Conservation (phyloP, 2,113 vertebrate genomes). For the Octodon degus region DNA sequence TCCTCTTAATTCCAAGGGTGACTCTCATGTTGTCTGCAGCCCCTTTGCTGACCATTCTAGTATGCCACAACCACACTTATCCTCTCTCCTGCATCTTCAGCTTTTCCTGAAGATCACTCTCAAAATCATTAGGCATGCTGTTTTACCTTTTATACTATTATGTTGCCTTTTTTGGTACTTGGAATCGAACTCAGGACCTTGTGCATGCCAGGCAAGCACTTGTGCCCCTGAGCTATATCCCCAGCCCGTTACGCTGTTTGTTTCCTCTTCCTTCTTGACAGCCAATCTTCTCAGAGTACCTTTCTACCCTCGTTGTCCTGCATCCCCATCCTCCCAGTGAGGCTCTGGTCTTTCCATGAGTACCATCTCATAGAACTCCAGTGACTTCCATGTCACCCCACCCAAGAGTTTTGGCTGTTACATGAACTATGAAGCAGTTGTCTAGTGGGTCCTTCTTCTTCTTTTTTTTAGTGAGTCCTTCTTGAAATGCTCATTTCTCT, state of each 20-base stretch:
- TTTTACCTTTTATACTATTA: not conserved
- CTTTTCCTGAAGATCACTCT: not conserved
- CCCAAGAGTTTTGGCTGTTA: accelerated
- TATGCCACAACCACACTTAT: not conserved
- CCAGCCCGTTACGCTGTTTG: too few species aligned
- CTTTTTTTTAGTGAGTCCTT: too few species aligned
- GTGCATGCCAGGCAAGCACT: too few species aligned
- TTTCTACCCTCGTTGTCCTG: not conserved
- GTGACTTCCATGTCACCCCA: accelerated
- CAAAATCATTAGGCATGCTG: not conserved
- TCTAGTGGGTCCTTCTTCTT: not conserved
- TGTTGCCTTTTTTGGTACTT: too few species aligned
- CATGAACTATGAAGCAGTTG: not conserved
- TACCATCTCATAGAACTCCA: not conserved
- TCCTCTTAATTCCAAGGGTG: not conserved
- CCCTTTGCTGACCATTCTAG: not conserved
- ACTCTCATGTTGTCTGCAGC: not conserved
- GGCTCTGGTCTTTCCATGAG: not conserved
- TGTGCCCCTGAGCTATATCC: too few species aligned
- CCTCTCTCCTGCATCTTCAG: not conserved
- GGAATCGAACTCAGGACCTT: too few species aligned
- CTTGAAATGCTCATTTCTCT: not conserved
- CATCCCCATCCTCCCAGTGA: not conserved
- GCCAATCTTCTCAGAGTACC: accelerated
- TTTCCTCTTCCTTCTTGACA: not conserved